A percentile compares a stretch with the other conserved stretches of the same genome.
These are phyloP conservation scores for Atta texana DNA, from an alignment of 1,140 invertebrate species.

Conservation along the genomic window DNA sequence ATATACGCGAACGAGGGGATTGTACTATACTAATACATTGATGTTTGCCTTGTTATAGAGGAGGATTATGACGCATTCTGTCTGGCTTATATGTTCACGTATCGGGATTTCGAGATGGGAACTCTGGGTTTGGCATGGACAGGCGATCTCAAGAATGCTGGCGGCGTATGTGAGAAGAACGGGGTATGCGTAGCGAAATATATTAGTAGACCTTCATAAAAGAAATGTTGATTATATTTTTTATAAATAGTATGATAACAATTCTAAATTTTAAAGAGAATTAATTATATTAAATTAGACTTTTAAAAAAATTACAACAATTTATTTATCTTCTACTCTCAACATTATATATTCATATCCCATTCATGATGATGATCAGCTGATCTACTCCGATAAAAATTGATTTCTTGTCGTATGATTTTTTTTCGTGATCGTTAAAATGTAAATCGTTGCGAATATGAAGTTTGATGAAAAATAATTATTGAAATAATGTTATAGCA, in stretches of 20 bases:
- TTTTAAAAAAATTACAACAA: background rate
- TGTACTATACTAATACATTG: background rate
- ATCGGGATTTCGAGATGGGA: slow-evolving; percentile 99
- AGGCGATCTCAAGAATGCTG: slow-evolving; percentile 97
- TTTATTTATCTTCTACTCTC: background rate
- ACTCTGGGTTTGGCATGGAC: slow-evolving; percentile 99
- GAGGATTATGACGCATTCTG: slow-evolving; percentile 99
- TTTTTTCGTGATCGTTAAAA: background rate
- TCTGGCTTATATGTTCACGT: slow-evolving; percentile 99
- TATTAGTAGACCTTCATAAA: background rate
- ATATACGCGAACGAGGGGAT: background rate
- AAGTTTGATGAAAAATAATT: slow-evolving; percentile 36
- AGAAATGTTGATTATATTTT: background rate
- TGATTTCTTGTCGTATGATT: background rate
- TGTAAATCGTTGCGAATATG: background rate
- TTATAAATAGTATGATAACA: no score
- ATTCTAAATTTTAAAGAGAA: background rate
- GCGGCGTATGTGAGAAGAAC: slow-evolving; percentile 97
- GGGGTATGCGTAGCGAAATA: slow-evolving; percentile 88
- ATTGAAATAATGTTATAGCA: slow-evolving; percentile 88
- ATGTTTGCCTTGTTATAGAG: slow-evolving; percentile 88
- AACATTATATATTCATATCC: background rate
- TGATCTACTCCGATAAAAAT: background rate
- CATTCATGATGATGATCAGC: background rate
- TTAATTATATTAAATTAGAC: background rate